Base-by-base conservation (phyloP, 1,140 invertebrate genomes). In the Rhynchophorus ferrugineus region DNA sequence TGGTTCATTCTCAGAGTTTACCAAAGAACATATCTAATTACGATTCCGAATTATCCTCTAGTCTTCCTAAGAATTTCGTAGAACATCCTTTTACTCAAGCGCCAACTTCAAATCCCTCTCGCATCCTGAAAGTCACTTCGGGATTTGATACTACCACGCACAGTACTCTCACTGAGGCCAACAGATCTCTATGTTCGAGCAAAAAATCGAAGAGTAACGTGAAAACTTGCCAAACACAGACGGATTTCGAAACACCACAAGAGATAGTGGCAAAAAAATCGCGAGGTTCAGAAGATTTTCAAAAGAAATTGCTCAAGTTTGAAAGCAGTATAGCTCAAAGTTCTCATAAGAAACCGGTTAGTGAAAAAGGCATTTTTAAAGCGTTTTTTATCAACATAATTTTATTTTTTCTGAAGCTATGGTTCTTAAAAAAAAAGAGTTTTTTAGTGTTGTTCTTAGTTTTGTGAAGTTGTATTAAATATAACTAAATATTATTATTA, bases 181-280 rank as follows among this genome's bases (percentile, higher is more conserved):
- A 20, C 5, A 2, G 2, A 22, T 8, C 16, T 22, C 13, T 43
- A 11, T 3, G 9, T 3, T 3, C 2, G 7, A 17, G n/a, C 9
- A 41, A n/a, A 17, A 39, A 42, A 17, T 18, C 17, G 7, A 61
- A 56, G 49, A 29, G 51, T 41, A 52, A n/a, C 7, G 35, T 65
- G 33, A 64, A 63, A 47, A 69, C 67, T 2, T 62, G 61, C 6
- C 65, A 69, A 47, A 69, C 67, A n/a, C 67, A 69, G 51, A 69
- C 67, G 1, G 67, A 69, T 52, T 69, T 68, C 47, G 59, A 59
- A 16, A 63, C 65, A 3, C 61, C 66, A 0, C 49, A 68, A 19
- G 60, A 69, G 22, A 56, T 62, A 2, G 60, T 67, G 3, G 48
- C 60, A 0, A 67, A 67, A 54, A 63, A 65, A 45, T 42, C 47